Base-by-base conservation (phyloP, 1,140 invertebrate genomes). In the Drosophila nebulosa region DNA sequence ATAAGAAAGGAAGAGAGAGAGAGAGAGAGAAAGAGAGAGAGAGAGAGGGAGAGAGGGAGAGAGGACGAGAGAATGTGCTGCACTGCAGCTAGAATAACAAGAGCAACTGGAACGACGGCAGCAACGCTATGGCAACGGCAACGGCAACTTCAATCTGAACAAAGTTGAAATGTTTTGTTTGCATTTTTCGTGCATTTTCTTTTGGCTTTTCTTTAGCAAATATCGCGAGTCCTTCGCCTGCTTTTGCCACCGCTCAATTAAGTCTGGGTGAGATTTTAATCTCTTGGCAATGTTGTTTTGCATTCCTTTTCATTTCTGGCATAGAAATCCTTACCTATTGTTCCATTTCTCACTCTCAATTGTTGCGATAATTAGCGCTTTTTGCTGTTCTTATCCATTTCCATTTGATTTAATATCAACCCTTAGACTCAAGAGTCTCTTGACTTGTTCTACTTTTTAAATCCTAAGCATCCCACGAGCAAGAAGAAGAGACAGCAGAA, bases 241-340 rank as follows among this genome's bases (percentile, higher is more conserved):
- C 27, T 24, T 5, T 69, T 59, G 62, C 58, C 35, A 56, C 24
- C 61, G 78, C 80, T 86, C 80, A 81, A 86, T 85, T 86, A 85
- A 85, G 75, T 58, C 80, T 61, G 59, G 78, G 52, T 64, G 64
- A 63, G 61, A 78, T 80, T 80, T 80, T 80, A 80, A 80, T 80
- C 78, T 80, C 69, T 80, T 73, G 75, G 61, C 68, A 64, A 64
- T 67, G 60, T 61, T 69, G 50, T 32, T 66, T 77, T 69, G 69
- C 36, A 21, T 57, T 59, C 6, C 18, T 36, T 50, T 65, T 14
- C 68, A 59, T 56, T 56, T 51, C 53, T 76, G 62, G 22, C 52
- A 26, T 63, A 56, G 46, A 59, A 68, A 64, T 55, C 61, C 59
- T 39, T 39, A 58, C 64, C 52, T 52, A 79, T 84, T 84, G 79